Evolutionary conservation across 1,140 invertebrate species (phyloP).

Genomic region (Neuroterus valhalla): DNA sequence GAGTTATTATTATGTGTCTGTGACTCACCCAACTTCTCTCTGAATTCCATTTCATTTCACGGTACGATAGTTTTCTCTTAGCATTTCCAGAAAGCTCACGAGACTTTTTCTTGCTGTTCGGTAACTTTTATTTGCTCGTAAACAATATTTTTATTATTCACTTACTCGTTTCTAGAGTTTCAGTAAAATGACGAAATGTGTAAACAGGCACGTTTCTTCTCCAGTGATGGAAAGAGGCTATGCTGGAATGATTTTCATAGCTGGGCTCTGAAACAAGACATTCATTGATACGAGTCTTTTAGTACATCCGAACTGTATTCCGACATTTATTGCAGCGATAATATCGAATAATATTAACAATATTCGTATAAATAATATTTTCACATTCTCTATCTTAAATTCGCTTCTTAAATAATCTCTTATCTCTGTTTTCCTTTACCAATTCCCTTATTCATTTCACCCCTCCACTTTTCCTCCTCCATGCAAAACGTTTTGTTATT

Average conservation of each 20-base stretch:
- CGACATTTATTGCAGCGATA: not conserved
- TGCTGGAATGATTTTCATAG: slow-evolving; percentile 22
- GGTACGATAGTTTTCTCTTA: not conserved
- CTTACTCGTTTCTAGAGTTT: slow-evolving; percentile 37
- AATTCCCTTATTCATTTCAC: too few relatives aligned
- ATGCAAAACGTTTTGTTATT: too few relatives aligned
- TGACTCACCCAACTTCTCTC: slow-evolving; percentile 21
- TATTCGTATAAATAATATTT: too few relatives aligned
- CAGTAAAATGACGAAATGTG: slow-evolving; percentile 26
- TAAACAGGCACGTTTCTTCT: slow-evolving; percentile 21
- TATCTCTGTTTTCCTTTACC: too few relatives aligned
- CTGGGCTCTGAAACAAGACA: not conserved
- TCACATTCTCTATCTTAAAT: too few relatives aligned
- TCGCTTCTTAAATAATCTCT: too few relatives aligned
- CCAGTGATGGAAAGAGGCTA: not conserved
- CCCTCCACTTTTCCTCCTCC: too few relatives aligned
- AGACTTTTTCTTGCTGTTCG: slow-evolving; percentile 21
- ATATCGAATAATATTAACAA: too few relatives aligned
- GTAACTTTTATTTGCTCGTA: slow-evolving; percentile 50
- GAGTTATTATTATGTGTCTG: slow-evolving; percentile 33
- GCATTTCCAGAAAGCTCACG: slow-evolving; percentile 3
- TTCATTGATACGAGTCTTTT: not conserved
- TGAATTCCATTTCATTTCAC: not conserved
- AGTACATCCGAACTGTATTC: not conserved
- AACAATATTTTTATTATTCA: slow-evolving; percentile 56